Percentiles rank a stretch among this genome's conserved stretches.
Conservation (phyloP, 2,888 invertebrate species). For the Punctoribates punctum region DNA sequence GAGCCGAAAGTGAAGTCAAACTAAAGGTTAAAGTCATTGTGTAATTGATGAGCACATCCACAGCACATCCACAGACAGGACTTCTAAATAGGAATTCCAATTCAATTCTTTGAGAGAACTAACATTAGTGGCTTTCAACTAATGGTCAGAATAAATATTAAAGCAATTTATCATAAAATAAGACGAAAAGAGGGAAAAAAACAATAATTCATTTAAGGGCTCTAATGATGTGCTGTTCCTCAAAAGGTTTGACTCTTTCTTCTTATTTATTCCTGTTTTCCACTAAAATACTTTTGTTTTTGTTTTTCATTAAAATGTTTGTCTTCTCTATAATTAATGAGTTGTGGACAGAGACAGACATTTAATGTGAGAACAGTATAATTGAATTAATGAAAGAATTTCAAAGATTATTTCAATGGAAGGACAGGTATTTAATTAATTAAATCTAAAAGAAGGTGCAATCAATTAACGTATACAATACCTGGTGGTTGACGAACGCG, state of each 20-base stretch:
- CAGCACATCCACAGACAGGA: not conserved
- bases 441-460: not conserved
- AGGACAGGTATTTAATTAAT: not conserved
- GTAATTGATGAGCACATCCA: not conserved
- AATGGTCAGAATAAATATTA: not conserved
- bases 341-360: conserved; percentile 1
- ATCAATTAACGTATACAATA: not conserved
- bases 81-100: too few species aligned
- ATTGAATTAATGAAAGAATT: conserved; percentile 8
- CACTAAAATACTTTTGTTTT: not conserved
- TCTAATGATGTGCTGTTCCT: not conserved
- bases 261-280: not conserved
- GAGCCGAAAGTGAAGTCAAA: not conserved
- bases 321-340: not conserved
- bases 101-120: not conserved
- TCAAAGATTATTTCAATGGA: not conserved
- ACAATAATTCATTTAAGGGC: not conserved
- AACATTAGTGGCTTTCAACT: not conserved
- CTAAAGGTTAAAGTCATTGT: conserved; percentile 5
- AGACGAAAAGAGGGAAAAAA: not conserved
- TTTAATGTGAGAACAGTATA: conserved; percentile 7
- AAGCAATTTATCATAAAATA: not conserved
- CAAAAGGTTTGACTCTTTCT: not conserved
- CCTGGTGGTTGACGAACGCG: conserved; percentile 44
- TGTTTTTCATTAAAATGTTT: not conserved